phyloP scores from a whole-genome alignment of 1,140 invertebrate species.

The Aphelenchoides besseyi region DNA sequence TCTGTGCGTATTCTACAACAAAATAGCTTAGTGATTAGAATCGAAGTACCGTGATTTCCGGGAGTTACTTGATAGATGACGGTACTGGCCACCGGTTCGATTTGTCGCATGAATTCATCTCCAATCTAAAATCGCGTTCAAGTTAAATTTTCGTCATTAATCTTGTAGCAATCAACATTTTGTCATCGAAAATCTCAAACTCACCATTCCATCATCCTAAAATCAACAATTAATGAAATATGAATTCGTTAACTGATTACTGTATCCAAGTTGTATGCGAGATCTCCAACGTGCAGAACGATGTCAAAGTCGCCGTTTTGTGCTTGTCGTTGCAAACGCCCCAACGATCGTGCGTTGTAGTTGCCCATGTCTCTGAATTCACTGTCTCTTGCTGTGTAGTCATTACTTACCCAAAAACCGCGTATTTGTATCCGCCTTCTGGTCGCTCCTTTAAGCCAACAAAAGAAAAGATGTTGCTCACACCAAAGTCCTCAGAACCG shows the following conservation, averaged over 20 bases:
- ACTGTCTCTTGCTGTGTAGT: too few relatives aligned
- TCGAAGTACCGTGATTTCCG: slow-evolving; percentile 3
- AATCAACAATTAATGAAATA: slow-evolving; percentile 9
- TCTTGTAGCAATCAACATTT: too few relatives aligned
- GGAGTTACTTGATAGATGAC: slow-evolving; percentile 71
- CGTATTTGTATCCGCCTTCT: slow-evolving; percentile 65
- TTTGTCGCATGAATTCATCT: slow-evolving; percentile 84
- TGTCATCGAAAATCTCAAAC: too few relatives aligned
- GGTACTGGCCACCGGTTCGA: slow-evolving; percentile 79
- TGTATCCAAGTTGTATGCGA: slow-evolving; percentile 66
- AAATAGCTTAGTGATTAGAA: not conserved
- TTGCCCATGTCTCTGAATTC: slow-evolving; percentile 69
- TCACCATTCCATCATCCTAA: slow-evolving; percentile 37
- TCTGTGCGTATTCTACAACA: slow-evolving; percentile 33
- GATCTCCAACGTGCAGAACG: slow-evolving; percentile 66
- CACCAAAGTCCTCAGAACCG: slow-evolving; percentile 56
- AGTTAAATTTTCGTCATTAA: slow-evolving; percentile 70
- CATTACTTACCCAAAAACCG: too few relatives aligned
- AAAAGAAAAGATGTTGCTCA: slow-evolving; percentile 65
- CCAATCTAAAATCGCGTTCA: too few relatives aligned
- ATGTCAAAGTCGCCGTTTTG: slow-evolving; percentile 65
- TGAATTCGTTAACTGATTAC: too few relatives aligned
- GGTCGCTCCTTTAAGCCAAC: slow-evolving; percentile 56
- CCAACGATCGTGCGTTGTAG: slow-evolving; percentile 66
- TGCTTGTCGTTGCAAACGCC: slow-evolving; percentile 64